A percentile compares a stretch with the other conserved stretches of the same genome.
phyloP scores from a whole-genome alignment of 2,797 vertebrate species.

The Rhinophrynus dorsalis region DNA sequence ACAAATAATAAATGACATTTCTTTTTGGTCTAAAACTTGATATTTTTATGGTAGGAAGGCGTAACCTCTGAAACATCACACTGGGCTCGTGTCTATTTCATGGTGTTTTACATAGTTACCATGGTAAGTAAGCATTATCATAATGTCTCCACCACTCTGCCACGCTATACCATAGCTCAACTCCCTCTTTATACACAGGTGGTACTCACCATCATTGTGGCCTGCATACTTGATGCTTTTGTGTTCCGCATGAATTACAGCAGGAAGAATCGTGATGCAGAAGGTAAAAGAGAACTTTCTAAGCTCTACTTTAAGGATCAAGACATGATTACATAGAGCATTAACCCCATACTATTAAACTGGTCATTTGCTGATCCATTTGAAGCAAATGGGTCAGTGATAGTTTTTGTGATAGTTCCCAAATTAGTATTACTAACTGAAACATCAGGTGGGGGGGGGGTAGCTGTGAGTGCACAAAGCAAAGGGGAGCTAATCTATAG shows the following conservation, averaged over 20 bases:
- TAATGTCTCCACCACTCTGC: not conserved
- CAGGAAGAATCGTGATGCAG: constrained; percentile 87
- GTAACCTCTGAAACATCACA: constrained; percentile 92
- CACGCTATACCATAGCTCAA: not conserved
- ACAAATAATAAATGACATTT: too few relatives aligned
- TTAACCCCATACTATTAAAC: too few relatives aligned
- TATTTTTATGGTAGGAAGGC: constrained; percentile 79
- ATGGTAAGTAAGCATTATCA: constrained; percentile 78
- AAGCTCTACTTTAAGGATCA: too few relatives aligned
- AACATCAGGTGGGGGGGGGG: too few relatives aligned
- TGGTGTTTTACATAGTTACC: constrained; percentile 98
- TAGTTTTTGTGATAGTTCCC: too few relatives aligned
- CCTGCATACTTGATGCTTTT: constrained; percentile 95
- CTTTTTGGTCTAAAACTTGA: too few relatives aligned
- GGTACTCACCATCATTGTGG: constrained; percentile 97
- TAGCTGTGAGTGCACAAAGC: too few relatives aligned
- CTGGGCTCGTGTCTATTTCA: constrained; percentile 98
- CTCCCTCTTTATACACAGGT: constrained; percentile 70
- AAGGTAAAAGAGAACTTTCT: constrained; percentile 71
- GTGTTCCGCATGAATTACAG: constrained; percentile 98
- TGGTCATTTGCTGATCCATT: too few relatives aligned
- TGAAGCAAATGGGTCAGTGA: too few relatives aligned
- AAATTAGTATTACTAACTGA: too few relatives aligned
- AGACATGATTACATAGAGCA: too few relatives aligned
- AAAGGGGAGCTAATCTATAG: too few relatives aligned